Conservation (phyloP, 2,888 invertebrate genomes). For the Trachelus tabidus region DNA sequence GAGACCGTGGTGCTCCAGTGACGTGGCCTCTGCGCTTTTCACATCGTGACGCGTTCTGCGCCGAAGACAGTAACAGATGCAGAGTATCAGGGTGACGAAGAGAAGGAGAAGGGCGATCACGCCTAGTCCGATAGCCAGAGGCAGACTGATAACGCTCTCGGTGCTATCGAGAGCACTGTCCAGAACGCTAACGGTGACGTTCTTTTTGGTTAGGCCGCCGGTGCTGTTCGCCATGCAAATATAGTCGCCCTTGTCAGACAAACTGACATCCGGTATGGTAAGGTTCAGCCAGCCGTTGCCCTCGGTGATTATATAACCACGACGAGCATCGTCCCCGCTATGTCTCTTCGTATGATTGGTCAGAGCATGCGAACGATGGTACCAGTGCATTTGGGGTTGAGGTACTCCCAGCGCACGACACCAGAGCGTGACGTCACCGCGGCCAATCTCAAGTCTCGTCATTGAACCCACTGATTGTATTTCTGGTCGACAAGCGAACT, state of each 20-base stretch:
- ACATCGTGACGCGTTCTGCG: constrained; percentile 70
- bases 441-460: constrained; percentile 72
- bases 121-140: constrained; percentile 66
- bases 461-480: constrained; percentile 68
- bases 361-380: constrained; percentile 52
- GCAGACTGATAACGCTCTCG: constrained; percentile 61
- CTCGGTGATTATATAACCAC: constrained; percentile 31
- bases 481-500: constrained; percentile 86
- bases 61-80: constrained; percentile 71
- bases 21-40: constrained; percentile 71
- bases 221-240: constrained; percentile 85
- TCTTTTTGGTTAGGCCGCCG: constrained; percentile 83
- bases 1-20: constrained; percentile 80
- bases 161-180: constrained; percentile 51
- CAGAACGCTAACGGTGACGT: constrained; percentile 74
- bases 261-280: constrained; percentile 74
- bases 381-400: constrained; percentile 74
- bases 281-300: constrained; percentile 69
- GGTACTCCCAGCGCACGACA: constrained; percentile 84
- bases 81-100: constrained; percentile 67
- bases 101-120: constrained; percentile 68
- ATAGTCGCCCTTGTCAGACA: constrained; percentile 79
- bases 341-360: constrained; percentile 48
- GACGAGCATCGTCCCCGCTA: constrained; percentile 64
- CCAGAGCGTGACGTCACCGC: constrained; percentile 75